A percentile compares a stretch with the other conserved stretches of the same genome.
Evolutionary conservation across 2,113 vertebrate genomes (phyloP).

Genomic region (Pycnonotus jocosus): DNA sequence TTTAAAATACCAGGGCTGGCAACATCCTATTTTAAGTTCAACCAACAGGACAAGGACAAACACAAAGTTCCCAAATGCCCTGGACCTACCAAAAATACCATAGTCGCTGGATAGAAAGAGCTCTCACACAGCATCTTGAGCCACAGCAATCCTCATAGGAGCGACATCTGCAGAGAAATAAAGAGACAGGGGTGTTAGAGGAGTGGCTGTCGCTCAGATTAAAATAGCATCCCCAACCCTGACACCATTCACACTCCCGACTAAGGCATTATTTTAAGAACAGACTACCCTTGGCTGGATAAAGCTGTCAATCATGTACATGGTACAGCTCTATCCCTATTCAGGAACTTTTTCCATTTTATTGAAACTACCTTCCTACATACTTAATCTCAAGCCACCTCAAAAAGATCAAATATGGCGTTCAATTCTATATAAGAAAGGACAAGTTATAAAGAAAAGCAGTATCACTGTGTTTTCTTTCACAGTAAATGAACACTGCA

Average conservation of each 20-base stretch:
- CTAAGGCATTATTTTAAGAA: background rate
- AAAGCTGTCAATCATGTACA: background rate
- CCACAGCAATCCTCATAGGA: conserved; percentile 98
- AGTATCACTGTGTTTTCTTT: background rate
- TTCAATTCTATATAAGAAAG: background rate
- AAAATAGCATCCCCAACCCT: background rate
- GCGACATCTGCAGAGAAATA: conserved; percentile 81
- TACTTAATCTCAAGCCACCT: background rate
- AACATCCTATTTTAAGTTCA: background rate
- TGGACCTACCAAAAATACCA: conserved; percentile 96
- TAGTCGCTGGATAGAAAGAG: conserved; percentile 92
- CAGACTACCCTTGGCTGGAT: background rate
- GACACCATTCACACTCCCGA: background rate
- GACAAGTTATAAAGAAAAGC: background rate
- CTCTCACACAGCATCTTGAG: conserved; percentile 91
- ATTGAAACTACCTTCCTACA: background rate
- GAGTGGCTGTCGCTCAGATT: background rate
- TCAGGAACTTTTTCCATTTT: background rate
- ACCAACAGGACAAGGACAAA: background rate
- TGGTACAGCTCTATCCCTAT: background rate
- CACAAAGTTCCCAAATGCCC: background rate
- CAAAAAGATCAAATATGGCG: background rate
- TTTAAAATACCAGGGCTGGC: background rate
- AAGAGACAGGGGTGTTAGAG: background rate
- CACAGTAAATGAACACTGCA: background rate